These are phyloP conservation scores for Melanotaenia boesemani DNA, from an alignment of 2,797 vertebrate genomes.

Conservation along the genomic window DNA sequence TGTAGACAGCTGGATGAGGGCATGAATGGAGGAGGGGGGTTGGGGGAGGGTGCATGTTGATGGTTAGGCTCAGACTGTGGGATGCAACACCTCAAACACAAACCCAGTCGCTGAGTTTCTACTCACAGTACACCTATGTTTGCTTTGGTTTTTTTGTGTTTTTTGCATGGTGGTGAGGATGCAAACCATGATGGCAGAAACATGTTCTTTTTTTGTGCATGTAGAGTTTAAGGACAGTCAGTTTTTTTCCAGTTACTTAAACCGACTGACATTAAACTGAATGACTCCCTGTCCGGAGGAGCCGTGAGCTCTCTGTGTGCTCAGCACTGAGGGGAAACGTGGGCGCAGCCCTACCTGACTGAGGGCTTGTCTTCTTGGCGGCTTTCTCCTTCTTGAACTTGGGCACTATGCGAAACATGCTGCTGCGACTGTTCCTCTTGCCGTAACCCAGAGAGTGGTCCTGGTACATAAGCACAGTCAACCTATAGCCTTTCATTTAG, in stretches of 20 bases:
- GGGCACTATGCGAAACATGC: constrained; percentile 97
- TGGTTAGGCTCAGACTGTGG: constrained; percentile 62
- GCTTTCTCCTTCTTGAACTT: constrained; percentile 99
- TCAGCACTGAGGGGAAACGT: constrained; percentile 6
- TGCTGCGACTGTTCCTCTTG: constrained; percentile 96
- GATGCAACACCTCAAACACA: constrained; percentile 61
- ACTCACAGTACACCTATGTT: background rate
- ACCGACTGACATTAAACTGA: constrained; percentile 6
- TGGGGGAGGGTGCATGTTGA: constrained; percentile 41
- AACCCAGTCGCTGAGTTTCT: constrained; percentile 32
- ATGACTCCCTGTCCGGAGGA: constrained; percentile 7
- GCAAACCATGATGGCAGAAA: constrained; percentile 5
- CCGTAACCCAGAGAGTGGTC: constrained; percentile 93
- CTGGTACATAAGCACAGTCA: constrained; percentile 86
- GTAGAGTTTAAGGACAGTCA: background rate
- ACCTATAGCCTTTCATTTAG: constrained; percentile 82
- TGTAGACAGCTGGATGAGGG: constrained; percentile 64
- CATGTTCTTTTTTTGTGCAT: constrained; percentile 5
- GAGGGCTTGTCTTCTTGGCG: constrained; percentile 91
- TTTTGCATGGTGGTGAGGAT: constrained; percentile 1
- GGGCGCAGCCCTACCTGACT: constrained; percentile 90
- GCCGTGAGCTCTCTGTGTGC: background rate
- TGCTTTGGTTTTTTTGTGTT: background rate
- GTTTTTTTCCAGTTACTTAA: background rate
- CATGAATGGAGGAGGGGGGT: constrained; percentile 60